Percentiles rank a stretch among this genome's conserved stretches.
Evolutionary conservation across 2,888 invertebrate genomes (phyloP).

Genomic region (Spatulosminthurus flaviceps): DNA sequence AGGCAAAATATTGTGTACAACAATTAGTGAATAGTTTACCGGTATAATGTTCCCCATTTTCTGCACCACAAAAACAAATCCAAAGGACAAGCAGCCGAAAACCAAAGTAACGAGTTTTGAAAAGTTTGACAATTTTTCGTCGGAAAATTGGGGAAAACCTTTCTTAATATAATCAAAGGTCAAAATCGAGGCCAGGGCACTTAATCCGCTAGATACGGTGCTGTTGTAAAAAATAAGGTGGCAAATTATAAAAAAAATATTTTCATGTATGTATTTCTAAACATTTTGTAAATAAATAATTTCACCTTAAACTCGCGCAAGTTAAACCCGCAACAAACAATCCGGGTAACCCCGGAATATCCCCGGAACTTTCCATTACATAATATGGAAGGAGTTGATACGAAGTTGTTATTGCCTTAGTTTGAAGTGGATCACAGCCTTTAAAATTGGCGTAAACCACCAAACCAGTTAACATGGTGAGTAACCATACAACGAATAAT

Average conservation of each 20-base stretch:
- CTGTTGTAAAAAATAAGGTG: slow-evolving; percentile 64
- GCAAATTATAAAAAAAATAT: too few relatives aligned
- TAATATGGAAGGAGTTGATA: slow-evolving; percentile 84
- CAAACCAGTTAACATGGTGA: slow-evolving; percentile 85
- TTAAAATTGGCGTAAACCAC: slow-evolving; percentile 86
- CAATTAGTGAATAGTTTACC: slow-evolving; percentile 64
- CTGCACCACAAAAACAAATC: slow-evolving; percentile 69
- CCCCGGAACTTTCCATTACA: slow-evolving; percentile 82
- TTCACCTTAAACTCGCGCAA: slow-evolving; percentile 79
- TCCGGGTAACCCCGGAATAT: slow-evolving; percentile 81
- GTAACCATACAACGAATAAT: slow-evolving; percentile 66
- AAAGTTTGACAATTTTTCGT: slow-evolving; percentile 66
- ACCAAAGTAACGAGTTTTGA: slow-evolving; percentile 68
- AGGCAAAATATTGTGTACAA: too few relatives aligned
- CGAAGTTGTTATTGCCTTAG: slow-evolving; percentile 67
- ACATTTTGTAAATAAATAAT: too few relatives aligned
- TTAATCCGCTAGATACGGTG: slow-evolving; percentile 71
- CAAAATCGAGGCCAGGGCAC: slow-evolving; percentile 70
- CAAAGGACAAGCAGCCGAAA: slow-evolving; percentile 68
- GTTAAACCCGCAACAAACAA: slow-evolving; percentile 95
- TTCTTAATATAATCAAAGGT: slow-evolving; percentile 66
- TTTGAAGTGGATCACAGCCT: slow-evolving; percentile 83
- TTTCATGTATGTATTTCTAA: too few relatives aligned
- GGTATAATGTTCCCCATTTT: slow-evolving; percentile 68
- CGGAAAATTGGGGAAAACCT: slow-evolving; percentile 59